Evolutionary conservation across 2,797 vertebrate species (phyloP).

Genomic region (Sebastes trivittatus): DNA sequence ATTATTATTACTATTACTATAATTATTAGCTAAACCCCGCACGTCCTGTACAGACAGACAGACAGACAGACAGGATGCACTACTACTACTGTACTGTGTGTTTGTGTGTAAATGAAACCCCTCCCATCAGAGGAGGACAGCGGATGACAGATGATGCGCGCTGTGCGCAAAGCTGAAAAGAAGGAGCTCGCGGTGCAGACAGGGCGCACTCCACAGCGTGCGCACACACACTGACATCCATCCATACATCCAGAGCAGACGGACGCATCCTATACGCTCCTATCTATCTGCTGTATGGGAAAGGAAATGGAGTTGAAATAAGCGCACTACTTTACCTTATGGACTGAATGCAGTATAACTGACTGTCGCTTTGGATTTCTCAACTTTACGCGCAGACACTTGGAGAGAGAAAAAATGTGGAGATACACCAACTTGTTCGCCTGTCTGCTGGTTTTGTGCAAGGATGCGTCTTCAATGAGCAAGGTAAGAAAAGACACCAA

Average conservation of each 20-base stretch:
- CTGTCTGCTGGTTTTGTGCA: constrained; percentile 69
- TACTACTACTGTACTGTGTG: not conserved
- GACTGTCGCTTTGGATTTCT: constrained; percentile 21
- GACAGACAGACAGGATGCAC: not conserved
- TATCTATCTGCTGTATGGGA: not conserved
- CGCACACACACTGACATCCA: not conserved
- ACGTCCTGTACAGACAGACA: not conserved
- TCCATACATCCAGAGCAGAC: not conserved
- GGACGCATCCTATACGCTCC: not conserved
- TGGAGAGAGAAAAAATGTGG: constrained; percentile 70
- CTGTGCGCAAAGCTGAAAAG: constrained; percentile 4
- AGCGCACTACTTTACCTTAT: not conserved
- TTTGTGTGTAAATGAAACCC: constrained; percentile 28
- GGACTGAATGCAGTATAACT: constrained; percentile 9
- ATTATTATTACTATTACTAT: not conserved
- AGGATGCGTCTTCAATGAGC: constrained; percentile 67
- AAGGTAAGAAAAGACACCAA: constrained; percentile 67
- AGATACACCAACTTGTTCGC: constrained; percentile 63
- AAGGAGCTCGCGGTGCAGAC: constrained; percentile 11
- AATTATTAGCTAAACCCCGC: not conserved
- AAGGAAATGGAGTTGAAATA: constrained; percentile 53
- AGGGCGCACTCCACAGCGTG: not conserved
- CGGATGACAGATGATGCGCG: constrained; percentile 51
- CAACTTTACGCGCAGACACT: not conserved
- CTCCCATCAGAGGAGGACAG: constrained; percentile 56